Percentiles rank a stretch among this genome's conserved stretches.
phyloP scores from a whole-genome alignment of 2,113 vertebrate genomes.

The Saiga tatarica region DNA sequence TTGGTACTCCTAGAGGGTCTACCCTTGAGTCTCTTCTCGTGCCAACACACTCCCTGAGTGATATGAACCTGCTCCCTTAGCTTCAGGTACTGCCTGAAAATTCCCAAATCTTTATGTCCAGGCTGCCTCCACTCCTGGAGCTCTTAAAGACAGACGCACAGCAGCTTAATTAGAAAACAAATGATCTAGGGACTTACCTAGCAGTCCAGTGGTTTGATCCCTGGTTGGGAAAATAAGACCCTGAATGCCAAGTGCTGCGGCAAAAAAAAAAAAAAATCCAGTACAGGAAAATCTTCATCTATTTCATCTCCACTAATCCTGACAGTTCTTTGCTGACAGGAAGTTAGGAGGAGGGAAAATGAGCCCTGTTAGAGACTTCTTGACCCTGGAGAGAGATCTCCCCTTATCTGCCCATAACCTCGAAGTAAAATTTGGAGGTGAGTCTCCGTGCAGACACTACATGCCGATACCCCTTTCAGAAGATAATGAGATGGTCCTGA shows the following conservation, averaged over 20 bases:
- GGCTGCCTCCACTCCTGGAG: background rate
- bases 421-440: background rate
- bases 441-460: background rate
- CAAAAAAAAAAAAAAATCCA: background rate
- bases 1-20: background rate
- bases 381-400: background rate
- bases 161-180: slow-evolving; percentile 6
- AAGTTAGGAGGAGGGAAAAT: background rate
- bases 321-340: background rate
- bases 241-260: background rate
- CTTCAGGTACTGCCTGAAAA: background rate
- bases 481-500: background rate
- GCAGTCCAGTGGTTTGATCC: background rate
- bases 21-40: background rate
- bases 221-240: background rate
- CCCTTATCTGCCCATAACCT: background rate
- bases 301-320: background rate
- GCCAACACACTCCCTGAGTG: background rate
- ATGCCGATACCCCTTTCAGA: background rate
- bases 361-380: background rate
- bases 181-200: background rate
- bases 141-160: background rate
- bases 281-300: background rate
- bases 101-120: background rate
- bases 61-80: background rate